Evolutionary conservation across 2,888 invertebrate species (phyloP), one percentile per base, ranked within the genome.

Genomic region (Shargacucullia verbasci): DNA sequence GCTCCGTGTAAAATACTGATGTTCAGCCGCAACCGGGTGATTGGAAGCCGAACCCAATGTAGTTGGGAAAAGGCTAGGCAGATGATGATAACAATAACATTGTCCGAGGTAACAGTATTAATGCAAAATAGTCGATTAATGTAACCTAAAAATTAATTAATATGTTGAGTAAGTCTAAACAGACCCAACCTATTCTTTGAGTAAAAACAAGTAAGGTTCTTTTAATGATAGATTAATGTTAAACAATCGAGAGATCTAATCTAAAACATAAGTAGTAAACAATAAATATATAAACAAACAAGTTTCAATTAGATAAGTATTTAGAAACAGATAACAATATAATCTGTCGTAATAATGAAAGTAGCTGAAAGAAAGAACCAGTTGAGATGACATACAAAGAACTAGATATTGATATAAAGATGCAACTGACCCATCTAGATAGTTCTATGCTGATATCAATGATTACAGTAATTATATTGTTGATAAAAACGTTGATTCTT

Each of bases 291-390:
- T 57, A 55, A 61, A 58, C 49, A 58, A 53, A 54, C 45, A 40
- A 50, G 39, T 38, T 38, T 45, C 43, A 55, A 61, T 63, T 58
- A 63, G 4, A 61, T 57, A 63, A 47, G 49, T 62, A 59, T 65
- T 62, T 53, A 55, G 40, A 46, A 50, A 53, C 39, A 49, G 58
- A 73, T 76, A 71, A 64, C 54, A 55, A 56, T 63, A 68, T 58
- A 72, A 68, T 75, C 64, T 59, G 52, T 64, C 47, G 46, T 64
- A 52, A 52, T 59, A 39, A 15, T 53, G 43, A 58, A 48, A 62
- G 50, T 54, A 59, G 57, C 46, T 55, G 11, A 59, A 62, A 77
- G 78, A 76, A 73, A 69, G 69, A 64, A 66, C 55, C 10, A 48
- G 47, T 59, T 63, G 39, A 56, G 50, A 59, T 14, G 47, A 46